These are phyloP conservation scores for Coregonus sp. DNA, from an alignment of 2,797 vertebrate species.

Conservation along the genomic window DNA sequence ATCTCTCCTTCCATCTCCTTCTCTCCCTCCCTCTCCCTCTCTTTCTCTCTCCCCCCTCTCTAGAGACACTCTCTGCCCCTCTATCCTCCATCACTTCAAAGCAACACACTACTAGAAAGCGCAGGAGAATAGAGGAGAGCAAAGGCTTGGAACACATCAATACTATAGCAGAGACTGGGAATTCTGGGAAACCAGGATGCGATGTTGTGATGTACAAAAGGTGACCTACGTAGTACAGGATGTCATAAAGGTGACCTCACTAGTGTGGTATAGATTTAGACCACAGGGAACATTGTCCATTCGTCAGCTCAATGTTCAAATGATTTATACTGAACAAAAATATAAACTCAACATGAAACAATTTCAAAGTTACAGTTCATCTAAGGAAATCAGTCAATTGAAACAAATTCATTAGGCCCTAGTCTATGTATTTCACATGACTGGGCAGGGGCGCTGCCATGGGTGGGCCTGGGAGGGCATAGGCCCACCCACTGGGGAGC, in stretches of 20 bases:
- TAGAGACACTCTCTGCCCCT: conserved; percentile 1
- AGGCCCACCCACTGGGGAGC: too few species aligned
- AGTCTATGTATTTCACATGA: too few species aligned
- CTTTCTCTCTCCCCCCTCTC: conserved; percentile 14
- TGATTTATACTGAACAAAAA: not conserved
- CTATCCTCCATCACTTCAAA: conserved; percentile 54
- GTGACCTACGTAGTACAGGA: not conserved
- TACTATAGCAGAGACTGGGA: conserved; percentile 9
- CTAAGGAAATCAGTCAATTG: too few species aligned
- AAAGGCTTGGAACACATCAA: not conserved
- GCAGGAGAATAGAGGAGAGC: not conserved
- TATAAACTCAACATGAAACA: too few species aligned
- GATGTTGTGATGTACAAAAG: not conserved
- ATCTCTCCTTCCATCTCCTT: conserved; percentile 28
- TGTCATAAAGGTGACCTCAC: not conserved
- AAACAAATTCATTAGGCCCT: too few species aligned
- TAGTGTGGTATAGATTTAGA: not conserved
- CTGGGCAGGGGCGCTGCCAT: too few species aligned
- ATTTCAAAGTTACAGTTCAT: too few species aligned
- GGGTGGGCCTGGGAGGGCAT: too few species aligned
- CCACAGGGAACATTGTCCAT: not conserved
- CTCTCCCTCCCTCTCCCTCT: conserved; percentile 38
- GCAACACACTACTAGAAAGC: conserved; percentile 9
- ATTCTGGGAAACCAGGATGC: not conserved
- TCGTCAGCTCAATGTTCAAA: not conserved